Conservation (phyloP, 2,888 invertebrate genomes). For the Stomorhina lunata region DNA sequence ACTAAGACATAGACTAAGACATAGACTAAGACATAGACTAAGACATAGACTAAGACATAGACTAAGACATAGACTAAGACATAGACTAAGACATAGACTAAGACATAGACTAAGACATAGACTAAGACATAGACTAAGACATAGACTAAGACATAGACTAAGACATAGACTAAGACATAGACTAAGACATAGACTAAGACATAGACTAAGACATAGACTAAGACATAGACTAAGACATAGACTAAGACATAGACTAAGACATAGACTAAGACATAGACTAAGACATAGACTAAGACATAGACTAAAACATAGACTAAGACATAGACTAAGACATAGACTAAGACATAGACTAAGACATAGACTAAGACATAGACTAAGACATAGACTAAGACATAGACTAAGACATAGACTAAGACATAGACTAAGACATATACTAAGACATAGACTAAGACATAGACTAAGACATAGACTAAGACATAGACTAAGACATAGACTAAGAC, state of each 20-base stretch:
- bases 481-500: slow-evolving; percentile 80
- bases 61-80: background rate
- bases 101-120: slow-evolving; percentile 76
- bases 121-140: background rate
- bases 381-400: slow-evolving; percentile 80
- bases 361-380: background rate
- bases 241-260: slow-evolving; percentile 80
- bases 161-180: background rate
- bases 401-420: background rate
- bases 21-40: background rate
- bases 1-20: slow-evolving; percentile 80
- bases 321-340: slow-evolving; percentile 75
- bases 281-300: slow-evolving; percentile 80
- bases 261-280: background rate
- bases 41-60: slow-evolving; percentile 80
- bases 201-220: slow-evolving; percentile 29
- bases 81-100: slow-evolving; percentile 75
- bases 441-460: slow-evolving; percentile 29
- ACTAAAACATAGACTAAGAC: background rate
- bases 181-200: slow-evolving; percentile 81
- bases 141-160: slow-evolving; percentile 80
- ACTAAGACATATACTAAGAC: slow-evolving; percentile 81
- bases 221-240: background rate
- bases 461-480: background rate
- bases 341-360: slow-evolving; percentile 76